phyloP scores from a whole-genome alignment of 2,113 vertebrate genomes.

The Cepphus grylle region DNA sequence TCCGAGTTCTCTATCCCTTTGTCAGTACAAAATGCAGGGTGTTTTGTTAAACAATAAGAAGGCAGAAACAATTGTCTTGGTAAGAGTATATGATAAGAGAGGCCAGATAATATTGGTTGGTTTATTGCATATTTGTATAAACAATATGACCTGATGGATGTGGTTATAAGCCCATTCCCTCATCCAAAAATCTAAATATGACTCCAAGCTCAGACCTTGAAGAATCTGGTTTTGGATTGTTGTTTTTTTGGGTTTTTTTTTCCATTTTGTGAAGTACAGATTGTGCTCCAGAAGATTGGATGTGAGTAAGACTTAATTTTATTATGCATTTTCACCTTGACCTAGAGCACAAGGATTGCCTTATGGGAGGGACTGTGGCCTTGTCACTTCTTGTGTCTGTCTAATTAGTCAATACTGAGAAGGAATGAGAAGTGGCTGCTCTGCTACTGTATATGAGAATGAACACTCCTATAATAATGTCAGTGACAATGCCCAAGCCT shows the following conservation, averaged over 20 bases:
- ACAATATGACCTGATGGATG: neutral
- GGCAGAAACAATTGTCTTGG: neutral
- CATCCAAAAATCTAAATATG: neutral
- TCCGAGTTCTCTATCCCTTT: neutral
- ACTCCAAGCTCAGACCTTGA: neutral
- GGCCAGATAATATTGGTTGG: neutral
- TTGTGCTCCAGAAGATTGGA: neutral
- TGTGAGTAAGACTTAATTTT: neutral
- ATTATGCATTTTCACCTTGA: neutral
- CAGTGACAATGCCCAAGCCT: neutral
- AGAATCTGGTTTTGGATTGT: neutral
- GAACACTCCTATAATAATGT: neutral
- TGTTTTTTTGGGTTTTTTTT: neutral
- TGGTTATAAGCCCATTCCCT: neutral
- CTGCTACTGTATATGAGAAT: neutral
- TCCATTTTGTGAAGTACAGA: neutral
- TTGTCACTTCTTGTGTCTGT: neutral
- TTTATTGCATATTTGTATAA: neutral
- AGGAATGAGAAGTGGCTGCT: neutral
- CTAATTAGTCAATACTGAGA: neutral
- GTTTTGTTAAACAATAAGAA: neutral
- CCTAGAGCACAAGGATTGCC: neutral
- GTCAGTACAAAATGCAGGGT: neutral
- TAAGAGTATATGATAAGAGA: neutral
- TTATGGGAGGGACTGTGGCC: neutral